These are phyloP conservation scores for Megamerina dolium DNA, from an alignment of 2,888 invertebrate genomes.

Conservation along the genomic window DNA sequence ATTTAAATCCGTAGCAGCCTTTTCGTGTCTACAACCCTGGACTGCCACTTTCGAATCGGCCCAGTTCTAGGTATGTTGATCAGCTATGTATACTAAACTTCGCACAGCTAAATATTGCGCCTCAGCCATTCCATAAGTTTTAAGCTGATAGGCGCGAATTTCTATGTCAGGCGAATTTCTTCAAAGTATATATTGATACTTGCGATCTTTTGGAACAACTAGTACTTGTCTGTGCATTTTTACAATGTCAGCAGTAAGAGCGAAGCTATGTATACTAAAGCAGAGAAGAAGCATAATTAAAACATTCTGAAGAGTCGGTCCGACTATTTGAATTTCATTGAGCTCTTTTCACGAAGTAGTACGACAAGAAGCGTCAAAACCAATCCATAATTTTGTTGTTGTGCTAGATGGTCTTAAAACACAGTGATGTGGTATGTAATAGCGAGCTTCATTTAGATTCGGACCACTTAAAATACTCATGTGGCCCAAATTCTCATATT, in stretches of 20 bases:
- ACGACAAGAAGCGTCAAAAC: too few relatives aligned
- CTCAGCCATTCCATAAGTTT: too few relatives aligned
- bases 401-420: conserved; percentile 18
- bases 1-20: not conserved
- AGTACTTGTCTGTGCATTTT: conserved; percentile 20
- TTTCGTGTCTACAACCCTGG: not conserved
- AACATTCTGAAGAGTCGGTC: conserved; percentile 17
- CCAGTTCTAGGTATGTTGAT: conserved; percentile 10
- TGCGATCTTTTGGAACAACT: conserved; percentile 3
- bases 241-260: too few relatives aligned
- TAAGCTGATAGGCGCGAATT: too few relatives aligned
- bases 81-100: conserved; percentile 14
- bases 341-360: conserved; percentile 15
- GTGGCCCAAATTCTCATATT: too few relatives aligned
- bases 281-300: too few relatives aligned
- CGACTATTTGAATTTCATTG: conserved; percentile 19
- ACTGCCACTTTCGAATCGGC: conserved; percentile 6
- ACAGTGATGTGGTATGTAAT: conserved; percentile 22
- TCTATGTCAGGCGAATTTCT: too few relatives aligned
- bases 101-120: too few relatives aligned
- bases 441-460: conserved; percentile 9
- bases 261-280: too few relatives aligned
- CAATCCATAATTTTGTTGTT: conserved; percentile 15
- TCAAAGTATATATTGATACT: too few relatives aligned
- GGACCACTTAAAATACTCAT: conserved; percentile 9